phyloP scores from a whole-genome alignment of 2,797 vertebrate genomes.

The Tinamus major region DNA sequence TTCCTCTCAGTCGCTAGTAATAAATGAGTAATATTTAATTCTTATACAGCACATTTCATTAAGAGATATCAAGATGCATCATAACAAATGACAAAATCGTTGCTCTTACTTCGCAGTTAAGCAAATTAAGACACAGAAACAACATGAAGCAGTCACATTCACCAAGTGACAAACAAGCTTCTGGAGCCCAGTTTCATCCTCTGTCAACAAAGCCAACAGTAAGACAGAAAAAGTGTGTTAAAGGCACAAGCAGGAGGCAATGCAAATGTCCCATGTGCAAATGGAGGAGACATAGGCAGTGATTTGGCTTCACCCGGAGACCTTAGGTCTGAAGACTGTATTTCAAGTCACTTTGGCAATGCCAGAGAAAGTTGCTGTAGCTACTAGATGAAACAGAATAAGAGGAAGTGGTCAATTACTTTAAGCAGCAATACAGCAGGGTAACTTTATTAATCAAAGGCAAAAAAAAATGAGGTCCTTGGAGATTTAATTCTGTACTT shows the following conservation, averaged over 20 bases:
- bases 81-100: not conserved
- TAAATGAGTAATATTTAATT: not conserved
- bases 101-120: not conserved
- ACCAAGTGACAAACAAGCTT: not conserved
- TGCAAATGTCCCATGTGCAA: not conserved
- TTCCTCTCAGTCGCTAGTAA: not conserved
- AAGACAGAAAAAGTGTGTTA: not conserved
- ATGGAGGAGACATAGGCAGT: not conserved
- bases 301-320: not conserved
- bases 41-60: not conserved
- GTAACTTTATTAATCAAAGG: not conserved
- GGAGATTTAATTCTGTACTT: not conserved
- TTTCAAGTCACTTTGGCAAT: not conserved
- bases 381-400: constrained; percentile 2
- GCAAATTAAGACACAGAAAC: not conserved
- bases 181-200: not conserved
- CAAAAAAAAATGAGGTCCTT: not conserved
- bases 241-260: not conserved
- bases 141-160: not conserved
- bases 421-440: not conserved
- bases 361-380: not conserved
- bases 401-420: not conserved
- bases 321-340: not conserved
- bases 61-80: not conserved
- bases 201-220: not conserved